A percentile compares a stretch with the other conserved stretches of the same genome.
Conservation (phyloP, 1,140 invertebrate genomes). For the Oncopodura yosiiana region DNA sequence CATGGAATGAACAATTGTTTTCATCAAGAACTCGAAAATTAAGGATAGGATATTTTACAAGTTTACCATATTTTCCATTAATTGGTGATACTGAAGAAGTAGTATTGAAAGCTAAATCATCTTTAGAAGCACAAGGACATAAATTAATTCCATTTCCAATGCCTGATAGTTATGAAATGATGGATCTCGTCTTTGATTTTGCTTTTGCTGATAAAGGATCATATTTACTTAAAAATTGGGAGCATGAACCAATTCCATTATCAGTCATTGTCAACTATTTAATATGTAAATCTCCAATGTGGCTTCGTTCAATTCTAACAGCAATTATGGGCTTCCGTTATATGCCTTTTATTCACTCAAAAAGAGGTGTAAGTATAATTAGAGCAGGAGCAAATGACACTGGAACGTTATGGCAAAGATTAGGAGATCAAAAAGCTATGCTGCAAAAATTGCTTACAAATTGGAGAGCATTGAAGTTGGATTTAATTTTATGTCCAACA, state of each 20-base stretch:
- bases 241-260: conserved; percentile 24
- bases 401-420: conserved; percentile 19
- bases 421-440: conserved; percentile 19
- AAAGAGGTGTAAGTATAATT: conserved; percentile 17
- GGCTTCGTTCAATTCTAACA: conserved; percentile 14
- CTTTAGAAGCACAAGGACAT: conserved; percentile 37
- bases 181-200: conserved; percentile 27
- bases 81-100: conserved; percentile 39
- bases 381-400: no score
- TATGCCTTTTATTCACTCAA: conserved; percentile 21
- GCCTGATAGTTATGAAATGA: conserved; percentile 31
- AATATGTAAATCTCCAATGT: conserved; percentile 19
- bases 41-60: conserved; percentile 39
- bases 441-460: conserved; percentile 16
- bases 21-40: no score
- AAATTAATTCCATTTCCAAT: conserved; percentile 37
- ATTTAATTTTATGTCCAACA: conserved; percentile 25
- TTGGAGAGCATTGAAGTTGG: conserved; percentile 22
- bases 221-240: conserved; percentile 23
- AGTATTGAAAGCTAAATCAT: conserved; percentile 36
- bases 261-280: conserved; percentile 26
- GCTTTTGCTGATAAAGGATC: conserved; percentile 25
- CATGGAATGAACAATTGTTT: conserved; percentile 35
- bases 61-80: conserved; percentile 37
- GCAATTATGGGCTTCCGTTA: conserved; percentile 12